A percentile compares a stretch with the other conserved stretches of the same genome.
Conservation (phyloP, 2,797 vertebrate genomes). For the Cheirogaleus major region DNA sequence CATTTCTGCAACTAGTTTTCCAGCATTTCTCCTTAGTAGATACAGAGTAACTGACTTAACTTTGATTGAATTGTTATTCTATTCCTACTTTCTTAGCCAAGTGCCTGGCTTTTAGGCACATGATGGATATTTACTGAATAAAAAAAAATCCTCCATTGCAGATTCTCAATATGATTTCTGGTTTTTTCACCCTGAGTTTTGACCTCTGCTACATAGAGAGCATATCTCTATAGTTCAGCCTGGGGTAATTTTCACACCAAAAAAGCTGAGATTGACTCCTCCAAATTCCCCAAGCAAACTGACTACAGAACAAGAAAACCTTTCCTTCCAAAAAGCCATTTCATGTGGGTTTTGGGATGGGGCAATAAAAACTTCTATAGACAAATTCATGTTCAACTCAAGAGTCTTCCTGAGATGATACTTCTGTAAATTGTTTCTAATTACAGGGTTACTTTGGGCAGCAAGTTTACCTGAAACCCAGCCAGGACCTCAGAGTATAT, state of each 20-base stretch:
- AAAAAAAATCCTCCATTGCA: not conserved
- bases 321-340: not conserved
- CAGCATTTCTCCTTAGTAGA: constrained; percentile 8
- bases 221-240: not conserved
- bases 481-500: constrained; percentile 60
- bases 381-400: not conserved
- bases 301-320: not conserved
- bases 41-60: not conserved
- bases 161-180: not conserved
- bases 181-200: not conserved
- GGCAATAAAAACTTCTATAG: not conserved
- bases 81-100: not conserved
- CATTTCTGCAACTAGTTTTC: not conserved
- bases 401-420: not conserved
- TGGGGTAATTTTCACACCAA: not conserved
- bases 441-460: constrained; percentile 61
- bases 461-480: constrained; percentile 59
- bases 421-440: constrained; percentile 71
- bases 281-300: not conserved
- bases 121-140: not conserved
- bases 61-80: not conserved
- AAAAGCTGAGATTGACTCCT: constrained; percentile 5
- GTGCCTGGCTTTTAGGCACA: not conserved
- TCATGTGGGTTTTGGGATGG: not conserved
- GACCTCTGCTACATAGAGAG: not conserved